These are phyloP conservation scores for Callopanchax toddi DNA, from an alignment of 2,113 vertebrate genomes.

Conservation along the genomic window DNA sequence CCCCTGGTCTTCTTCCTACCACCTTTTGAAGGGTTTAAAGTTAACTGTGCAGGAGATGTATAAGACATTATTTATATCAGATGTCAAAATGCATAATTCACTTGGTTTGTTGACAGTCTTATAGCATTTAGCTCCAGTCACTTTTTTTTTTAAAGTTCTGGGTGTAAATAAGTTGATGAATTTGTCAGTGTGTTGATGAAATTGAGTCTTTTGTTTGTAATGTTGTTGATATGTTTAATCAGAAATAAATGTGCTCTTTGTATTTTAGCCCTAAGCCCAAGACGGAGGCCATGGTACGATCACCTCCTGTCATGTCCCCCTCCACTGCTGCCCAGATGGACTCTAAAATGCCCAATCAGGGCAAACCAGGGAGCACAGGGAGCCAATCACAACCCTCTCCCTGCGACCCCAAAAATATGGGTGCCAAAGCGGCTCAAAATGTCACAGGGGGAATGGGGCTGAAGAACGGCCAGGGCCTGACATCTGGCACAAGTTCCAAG, in stretches of 20 bases:
- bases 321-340: slow-evolving; percentile 98
- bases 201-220: too few relatives aligned
- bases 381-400: slow-evolving; percentile 97
- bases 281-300: slow-evolving; percentile 99
- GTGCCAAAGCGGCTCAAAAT: slow-evolving; percentile 85
- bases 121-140: not conserved
- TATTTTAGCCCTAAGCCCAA: slow-evolving; percentile 96
- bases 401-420: slow-evolving; percentile 90
- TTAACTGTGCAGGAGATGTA: slow-evolving; percentile 1
- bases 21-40: not conserved
- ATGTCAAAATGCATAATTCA: not conserved
- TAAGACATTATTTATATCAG: slow-evolving; percentile 18
- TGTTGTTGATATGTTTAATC: too few relatives aligned
- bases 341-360: slow-evolving; percentile 99
- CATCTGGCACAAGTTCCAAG: slow-evolving; percentile 93
- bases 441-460: slow-evolving; percentile 94
- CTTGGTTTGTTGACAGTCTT: not conserved
- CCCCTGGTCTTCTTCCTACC: not conserved
- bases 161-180: not conserved
- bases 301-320: slow-evolving; percentile 98
- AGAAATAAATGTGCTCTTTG: slow-evolving; percentile 7
- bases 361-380: slow-evolving; percentile 94
- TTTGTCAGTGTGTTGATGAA: too few relatives aligned
- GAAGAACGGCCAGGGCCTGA: slow-evolving; percentile 90
- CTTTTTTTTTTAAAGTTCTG: not conserved